These are phyloP conservation scores for Sinocyclocheilus anophthalmus DNA, from an alignment of 2,113 vertebrate species.

Conservation along the genomic window DNA sequence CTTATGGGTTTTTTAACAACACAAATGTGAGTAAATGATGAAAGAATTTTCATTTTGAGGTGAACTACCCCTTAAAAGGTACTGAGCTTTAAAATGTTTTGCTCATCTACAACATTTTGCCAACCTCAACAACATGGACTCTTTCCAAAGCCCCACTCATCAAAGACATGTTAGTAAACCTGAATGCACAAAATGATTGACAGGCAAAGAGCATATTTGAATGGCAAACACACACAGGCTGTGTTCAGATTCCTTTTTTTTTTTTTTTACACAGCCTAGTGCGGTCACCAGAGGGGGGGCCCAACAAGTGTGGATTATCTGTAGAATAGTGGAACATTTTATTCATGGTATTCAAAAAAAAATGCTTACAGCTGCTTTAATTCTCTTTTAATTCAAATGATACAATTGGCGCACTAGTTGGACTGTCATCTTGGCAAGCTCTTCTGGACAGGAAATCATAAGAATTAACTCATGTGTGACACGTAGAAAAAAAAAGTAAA, in stretches of 20 bases:
- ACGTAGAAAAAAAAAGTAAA: too few species aligned
- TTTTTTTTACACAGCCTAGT: neutral
- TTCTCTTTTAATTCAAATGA: too few species aligned
- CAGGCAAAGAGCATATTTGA: neutral
- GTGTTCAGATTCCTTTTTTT: neutral
- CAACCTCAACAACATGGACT: neutral
- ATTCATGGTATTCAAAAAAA: neutral
- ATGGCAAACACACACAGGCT: neutral
- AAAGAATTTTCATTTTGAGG: neutral
- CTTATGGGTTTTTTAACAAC: neutral
- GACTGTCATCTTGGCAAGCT: too few species aligned
- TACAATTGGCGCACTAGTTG: too few species aligned
- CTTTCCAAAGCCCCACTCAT: neutral
- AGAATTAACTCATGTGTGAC: too few species aligned
- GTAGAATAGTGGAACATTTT: neutral
- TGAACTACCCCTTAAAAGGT: neutral
- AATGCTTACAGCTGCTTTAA: neutral
- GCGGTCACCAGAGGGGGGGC: neutral
- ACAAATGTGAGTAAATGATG: neutral
- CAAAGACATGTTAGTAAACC: neutral
- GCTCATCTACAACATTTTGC: neutral
- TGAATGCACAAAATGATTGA: neutral
- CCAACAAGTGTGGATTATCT: neutral
- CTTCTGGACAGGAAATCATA: too few species aligned
- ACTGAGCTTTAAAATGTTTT: neutral